A percentile compares a stretch with the other conserved stretches of the same genome.
Conservation (phyloP, 2,113 vertebrate genomes). For the Shinisaurus crocodilurus region DNA sequence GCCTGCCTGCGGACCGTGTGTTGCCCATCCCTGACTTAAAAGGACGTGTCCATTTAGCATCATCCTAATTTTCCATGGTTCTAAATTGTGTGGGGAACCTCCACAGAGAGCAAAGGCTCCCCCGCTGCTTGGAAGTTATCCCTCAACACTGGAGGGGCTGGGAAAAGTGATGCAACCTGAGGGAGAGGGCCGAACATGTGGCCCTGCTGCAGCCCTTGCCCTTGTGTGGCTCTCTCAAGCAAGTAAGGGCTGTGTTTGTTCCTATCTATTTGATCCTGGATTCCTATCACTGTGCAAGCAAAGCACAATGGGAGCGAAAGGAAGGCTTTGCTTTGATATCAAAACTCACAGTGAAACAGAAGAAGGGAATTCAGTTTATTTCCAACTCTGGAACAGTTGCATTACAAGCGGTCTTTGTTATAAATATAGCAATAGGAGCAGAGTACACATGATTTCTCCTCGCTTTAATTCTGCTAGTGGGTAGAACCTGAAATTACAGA, state of each 20-base stretch:
- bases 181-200: not conserved
- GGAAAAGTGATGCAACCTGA: not conserved
- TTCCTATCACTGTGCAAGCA: not conserved
- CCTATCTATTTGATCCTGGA: not conserved
- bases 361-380: not conserved
- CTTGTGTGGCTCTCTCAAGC: not conserved
- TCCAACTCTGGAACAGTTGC: not conserved
- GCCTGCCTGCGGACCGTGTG: no score
- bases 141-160: not conserved
- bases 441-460: not conserved
- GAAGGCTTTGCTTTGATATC: not conserved
- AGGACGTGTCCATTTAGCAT: not conserved
- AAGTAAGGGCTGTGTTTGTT: not conserved
- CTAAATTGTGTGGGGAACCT: not conserved
- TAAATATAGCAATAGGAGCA: not conserved
- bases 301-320: not conserved
- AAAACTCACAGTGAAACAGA: not conserved
- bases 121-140: not conserved
- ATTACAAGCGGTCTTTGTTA: not conserved
- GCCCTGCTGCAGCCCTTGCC: not conserved
- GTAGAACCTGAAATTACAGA: slow-evolving; percentile 2
- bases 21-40: no score
- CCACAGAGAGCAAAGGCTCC: no score
- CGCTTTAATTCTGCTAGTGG: not conserved
- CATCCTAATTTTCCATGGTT: not conserved